Evolutionary conservation across 2,113 vertebrate genomes (phyloP).

Genomic region (Nerophis ophidion): DNA sequence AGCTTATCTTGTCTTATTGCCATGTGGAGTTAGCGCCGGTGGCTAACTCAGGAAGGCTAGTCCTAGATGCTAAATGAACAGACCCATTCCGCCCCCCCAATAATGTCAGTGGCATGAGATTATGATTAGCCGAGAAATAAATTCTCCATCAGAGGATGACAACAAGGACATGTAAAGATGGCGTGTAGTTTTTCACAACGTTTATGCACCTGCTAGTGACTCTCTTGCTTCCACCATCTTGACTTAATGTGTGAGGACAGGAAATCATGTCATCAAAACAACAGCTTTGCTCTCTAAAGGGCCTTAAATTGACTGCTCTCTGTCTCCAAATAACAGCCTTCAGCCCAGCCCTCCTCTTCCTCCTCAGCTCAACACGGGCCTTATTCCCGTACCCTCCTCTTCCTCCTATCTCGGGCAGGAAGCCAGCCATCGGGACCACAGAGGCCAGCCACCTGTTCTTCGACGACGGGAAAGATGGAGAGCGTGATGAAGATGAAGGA

Average conservation of each 20-base stretch:
- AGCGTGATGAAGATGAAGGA: slow-evolving; percentile 26
- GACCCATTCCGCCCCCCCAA: slow-evolving; percentile 24
- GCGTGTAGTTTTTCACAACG: not conserved
- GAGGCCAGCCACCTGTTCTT: slow-evolving; percentile 57
- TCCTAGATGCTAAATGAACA: slow-evolving; percentile 29
- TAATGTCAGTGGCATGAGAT: slow-evolving; percentile 46
- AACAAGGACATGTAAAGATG: too few species aligned
- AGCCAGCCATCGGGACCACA: slow-evolving; percentile 36
- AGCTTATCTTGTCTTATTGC: slow-evolving; percentile 55
- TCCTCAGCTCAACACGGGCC: slow-evolving; percentile 11
- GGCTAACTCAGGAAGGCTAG: slow-evolving; percentile 48
- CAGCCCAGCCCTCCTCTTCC: slow-evolving; percentile 16
- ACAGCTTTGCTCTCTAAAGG: slow-evolving; percentile 25
- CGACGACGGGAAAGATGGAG: slow-evolving; percentile 36
- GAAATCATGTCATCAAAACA: slow-evolving; percentile 45
- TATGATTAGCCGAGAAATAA: slow-evolving; percentile 25
- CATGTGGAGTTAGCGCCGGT: slow-evolving; percentile 23
- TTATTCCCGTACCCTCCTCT: slow-evolving; percentile 25
- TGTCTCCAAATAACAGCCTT: slow-evolving; percentile 44
- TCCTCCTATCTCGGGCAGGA: slow-evolving; percentile 43
- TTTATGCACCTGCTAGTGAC: not conserved
- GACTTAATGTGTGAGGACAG: slow-evolving; percentile 28
- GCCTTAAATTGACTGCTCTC: slow-evolving; percentile 36
- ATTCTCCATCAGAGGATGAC: not conserved
- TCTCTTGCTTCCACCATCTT: not conserved